phyloP scores from a whole-genome alignment of 2,113 vertebrate genomes.

The Chascanopsetta lugubris region DNA sequence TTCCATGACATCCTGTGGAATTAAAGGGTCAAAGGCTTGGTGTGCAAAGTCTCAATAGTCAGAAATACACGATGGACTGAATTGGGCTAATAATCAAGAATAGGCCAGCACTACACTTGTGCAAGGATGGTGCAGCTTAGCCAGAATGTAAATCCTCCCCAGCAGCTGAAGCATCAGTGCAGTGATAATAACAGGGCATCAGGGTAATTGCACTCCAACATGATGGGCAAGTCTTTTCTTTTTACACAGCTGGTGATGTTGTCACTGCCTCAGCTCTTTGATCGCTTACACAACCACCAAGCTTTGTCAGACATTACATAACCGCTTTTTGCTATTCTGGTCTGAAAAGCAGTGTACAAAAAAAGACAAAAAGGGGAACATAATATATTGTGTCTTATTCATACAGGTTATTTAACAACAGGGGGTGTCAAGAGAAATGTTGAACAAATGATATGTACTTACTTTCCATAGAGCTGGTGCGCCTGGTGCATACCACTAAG shows the following conservation, averaged over 20 bases:
- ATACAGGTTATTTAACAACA: background rate
- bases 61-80: background rate
- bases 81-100: background rate
- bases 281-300: background rate
- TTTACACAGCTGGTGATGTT: constrained; percentile 16
- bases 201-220: constrained; percentile 40
- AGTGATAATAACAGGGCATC: constrained; percentile 51
- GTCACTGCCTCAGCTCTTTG: background rate
- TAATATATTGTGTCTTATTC: background rate
- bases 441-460: constrained; percentile 31
- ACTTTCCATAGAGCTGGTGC: constrained; percentile 94
- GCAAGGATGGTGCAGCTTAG: background rate
- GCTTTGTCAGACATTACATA: constrained; percentile 4
- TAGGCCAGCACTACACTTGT: background rate
- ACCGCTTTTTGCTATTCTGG: constrained; percentile 3
- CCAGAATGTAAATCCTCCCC: background rate
- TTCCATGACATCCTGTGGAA: constrained; percentile 87
- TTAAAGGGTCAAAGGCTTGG: constrained; percentile 2
- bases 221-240: background rate
- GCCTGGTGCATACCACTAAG: constrained; percentile 91
- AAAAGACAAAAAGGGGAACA: background rate
- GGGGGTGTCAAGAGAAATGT: background rate
- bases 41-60: constrained; percentile 1
- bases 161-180: constrained; percentile 16
- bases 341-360: background rate